phyloP scores from a whole-genome alignment of 2,113 vertebrate species.

The Corapipo altera region DNA sequence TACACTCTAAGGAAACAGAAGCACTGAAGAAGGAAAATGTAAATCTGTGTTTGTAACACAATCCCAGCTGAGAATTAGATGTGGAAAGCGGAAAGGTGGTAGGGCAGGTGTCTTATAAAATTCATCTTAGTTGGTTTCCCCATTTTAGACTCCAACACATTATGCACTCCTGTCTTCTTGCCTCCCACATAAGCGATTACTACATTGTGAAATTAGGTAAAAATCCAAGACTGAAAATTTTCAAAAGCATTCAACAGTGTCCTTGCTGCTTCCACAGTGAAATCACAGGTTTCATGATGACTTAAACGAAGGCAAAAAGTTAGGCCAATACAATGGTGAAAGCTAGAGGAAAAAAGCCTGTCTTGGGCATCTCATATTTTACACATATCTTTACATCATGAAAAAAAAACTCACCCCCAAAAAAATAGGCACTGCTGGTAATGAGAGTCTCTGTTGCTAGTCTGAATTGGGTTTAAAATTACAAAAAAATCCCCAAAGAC shows the following conservation, averaged over 20 bases:
- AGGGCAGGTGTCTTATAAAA: background rate
- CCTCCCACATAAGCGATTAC: slow-evolving; percentile 22
- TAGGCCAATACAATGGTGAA: background rate
- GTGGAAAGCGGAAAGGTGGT: background rate
- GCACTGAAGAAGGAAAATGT: background rate
- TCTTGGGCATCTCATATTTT: slow-evolving; percentile 25
- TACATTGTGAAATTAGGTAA: slow-evolving; percentile 51
- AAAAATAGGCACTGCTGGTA: slow-evolving; percentile 8
- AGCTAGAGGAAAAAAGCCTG: background rate
- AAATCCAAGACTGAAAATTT: slow-evolving; percentile 25
- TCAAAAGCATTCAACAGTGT: background rate
- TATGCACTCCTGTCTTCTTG: background rate
- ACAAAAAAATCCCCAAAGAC: slow-evolving; percentile 46
- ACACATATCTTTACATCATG: slow-evolving; percentile 37
- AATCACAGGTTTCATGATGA: background rate
- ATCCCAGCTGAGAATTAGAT: background rate
- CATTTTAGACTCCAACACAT: background rate
- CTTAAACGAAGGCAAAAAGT: background rate
- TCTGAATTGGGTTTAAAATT: slow-evolving; percentile 53
- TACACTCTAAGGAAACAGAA: background rate
- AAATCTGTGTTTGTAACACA: background rate
- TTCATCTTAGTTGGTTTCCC: background rate
- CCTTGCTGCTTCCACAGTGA: background rate
- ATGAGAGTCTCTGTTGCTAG: slow-evolving; percentile 30
- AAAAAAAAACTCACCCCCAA: slow-evolving; percentile 30